A percentile compares a stretch with the other conserved stretches of the same genome.
Evolutionary conservation across 2,113 vertebrate genomes (phyloP).

Genomic region (Osmerus mordax): DNA sequence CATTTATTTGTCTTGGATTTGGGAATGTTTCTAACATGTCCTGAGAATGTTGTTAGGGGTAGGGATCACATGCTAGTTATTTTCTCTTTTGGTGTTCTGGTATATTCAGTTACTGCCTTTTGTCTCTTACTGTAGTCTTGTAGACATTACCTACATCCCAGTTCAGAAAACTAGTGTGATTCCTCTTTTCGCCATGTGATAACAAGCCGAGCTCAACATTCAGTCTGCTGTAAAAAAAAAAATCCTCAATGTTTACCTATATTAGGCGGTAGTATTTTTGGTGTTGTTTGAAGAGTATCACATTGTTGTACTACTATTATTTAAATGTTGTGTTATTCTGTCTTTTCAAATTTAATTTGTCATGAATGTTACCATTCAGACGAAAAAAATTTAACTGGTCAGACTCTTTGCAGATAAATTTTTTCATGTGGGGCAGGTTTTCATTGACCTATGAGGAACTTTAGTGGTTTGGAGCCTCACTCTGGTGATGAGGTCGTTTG

Average conservation of each 20-base stretch:
- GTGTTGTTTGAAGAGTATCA: slow-evolving; percentile 1
- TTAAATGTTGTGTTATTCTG: slow-evolving; percentile 9
- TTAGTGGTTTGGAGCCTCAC: too few species aligned
- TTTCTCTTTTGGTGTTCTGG: slow-evolving; percentile 35
- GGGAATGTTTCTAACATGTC: slow-evolving; percentile 23
- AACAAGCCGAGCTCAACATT: slow-evolving; percentile 19
- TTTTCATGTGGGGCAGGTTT: neutral
- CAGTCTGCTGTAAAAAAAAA: slow-evolving; percentile 18
- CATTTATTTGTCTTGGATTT: slow-evolving; percentile 41
- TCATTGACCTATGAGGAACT: neutral
- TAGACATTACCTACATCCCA: slow-evolving; percentile 7
- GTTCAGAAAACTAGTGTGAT: slow-evolving; percentile 14
- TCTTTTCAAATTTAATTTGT: slow-evolving; percentile 3
- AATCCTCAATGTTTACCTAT: slow-evolving; percentile 21
- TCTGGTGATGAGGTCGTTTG: too few species aligned
- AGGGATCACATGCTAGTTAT: slow-evolving; percentile 32
- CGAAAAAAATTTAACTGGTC: neutral
- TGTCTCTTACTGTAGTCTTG: slow-evolving; percentile 15
- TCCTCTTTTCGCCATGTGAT: slow-evolving; percentile 30
- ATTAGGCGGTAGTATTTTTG: slow-evolving; percentile 19
- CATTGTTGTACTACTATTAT: slow-evolving; percentile 4
- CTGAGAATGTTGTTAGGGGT: slow-evolving; percentile 34
- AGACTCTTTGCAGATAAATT: neutral
- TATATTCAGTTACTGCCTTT: slow-evolving; percentile 26
- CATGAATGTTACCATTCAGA: neutral